Conservation (phyloP, 2,888 invertebrate species). For the Ichneumon xanthorius region DNA sequence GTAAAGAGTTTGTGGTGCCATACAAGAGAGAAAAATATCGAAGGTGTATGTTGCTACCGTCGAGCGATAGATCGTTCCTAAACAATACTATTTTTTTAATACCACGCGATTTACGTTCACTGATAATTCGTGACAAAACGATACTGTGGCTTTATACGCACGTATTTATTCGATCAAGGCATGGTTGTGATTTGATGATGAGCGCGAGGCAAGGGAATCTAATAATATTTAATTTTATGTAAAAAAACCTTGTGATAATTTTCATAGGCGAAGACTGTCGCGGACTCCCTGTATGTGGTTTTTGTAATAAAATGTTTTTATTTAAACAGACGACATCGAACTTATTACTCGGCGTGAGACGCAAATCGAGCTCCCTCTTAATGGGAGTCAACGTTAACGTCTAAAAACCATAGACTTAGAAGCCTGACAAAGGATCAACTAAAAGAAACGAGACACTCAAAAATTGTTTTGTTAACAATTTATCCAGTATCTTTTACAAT, state of each 20-base stretch:
- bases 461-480: conserved; percentile 36
- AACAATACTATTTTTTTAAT: conserved; percentile 15
- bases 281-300: conserved; percentile 8
- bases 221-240: conserved; percentile 40
- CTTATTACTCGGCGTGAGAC: neutral
- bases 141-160: conserved; percentile 27
- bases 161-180: neutral
- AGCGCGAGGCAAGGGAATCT: neutral
- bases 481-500: conserved; percentile 71
- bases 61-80: neutral
- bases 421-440: neutral
- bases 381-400: neutral
- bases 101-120: neutral
- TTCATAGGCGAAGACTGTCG: conserved; percentile 9
- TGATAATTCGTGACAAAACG: conserved; percentile 30
- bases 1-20: neutral
- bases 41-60: neutral
- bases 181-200: conserved; percentile 25
- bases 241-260: conserved; percentile 54
- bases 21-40: neutral
- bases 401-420: neutral
- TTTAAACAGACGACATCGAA: neutral
- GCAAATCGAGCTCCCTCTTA: neutral
- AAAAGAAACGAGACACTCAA: neutral
- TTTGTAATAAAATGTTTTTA: conserved; percentile 43